Conservation (phyloP, 2,888 invertebrate species). For the Drosophila acutilabella region DNA sequence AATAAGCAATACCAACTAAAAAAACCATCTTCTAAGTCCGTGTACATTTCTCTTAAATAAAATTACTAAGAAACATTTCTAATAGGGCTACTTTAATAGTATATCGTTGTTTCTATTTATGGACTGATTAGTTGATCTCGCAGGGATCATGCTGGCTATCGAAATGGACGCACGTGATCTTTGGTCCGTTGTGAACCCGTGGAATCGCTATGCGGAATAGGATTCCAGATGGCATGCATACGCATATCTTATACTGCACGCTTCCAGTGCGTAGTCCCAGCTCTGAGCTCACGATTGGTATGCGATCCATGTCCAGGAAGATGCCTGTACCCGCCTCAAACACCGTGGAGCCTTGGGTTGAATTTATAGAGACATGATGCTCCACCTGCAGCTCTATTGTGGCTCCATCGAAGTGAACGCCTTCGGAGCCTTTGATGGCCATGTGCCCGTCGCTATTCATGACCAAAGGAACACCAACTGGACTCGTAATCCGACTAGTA, state of each 20-base stretch:
- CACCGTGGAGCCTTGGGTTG: slow-evolving; percentile 91
- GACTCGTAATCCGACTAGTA: slow-evolving; percentile 90
- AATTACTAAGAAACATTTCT: slow-evolving; percentile 61
- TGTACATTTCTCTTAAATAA: slow-evolving; percentile 66
- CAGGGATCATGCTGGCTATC: slow-evolving; percentile 83
- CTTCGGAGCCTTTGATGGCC: slow-evolving; percentile 92
- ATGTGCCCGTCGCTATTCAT: slow-evolving; percentile 89
- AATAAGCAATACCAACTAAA: slow-evolving; percentile 49
- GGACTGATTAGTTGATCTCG: slow-evolving; percentile 50
- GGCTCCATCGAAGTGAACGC: slow-evolving; percentile 90
- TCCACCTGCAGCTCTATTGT: slow-evolving; percentile 91
- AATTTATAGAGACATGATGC: slow-evolving; percentile 91
- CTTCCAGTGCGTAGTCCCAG: slow-evolving; percentile 84
- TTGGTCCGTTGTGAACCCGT: slow-evolving; percentile 84
- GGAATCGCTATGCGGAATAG: slow-evolving; percentile 92
- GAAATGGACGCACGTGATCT: slow-evolving; percentile 84
- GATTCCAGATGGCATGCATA: slow-evolving; percentile 95
- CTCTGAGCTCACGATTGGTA: slow-evolving; percentile 88
- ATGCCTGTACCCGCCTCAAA: slow-evolving; percentile 90
- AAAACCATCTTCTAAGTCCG: slow-evolving; percentile 28
- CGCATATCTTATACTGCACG: slow-evolving; percentile 93
- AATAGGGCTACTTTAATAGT: slow-evolving; percentile 40
- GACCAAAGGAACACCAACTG: slow-evolving; percentile 88
- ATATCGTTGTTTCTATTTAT: slow-evolving; percentile 2
- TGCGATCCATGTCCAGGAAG: slow-evolving; percentile 89